Percentiles rank a stretch among this genome's conserved stretches.
phyloP scores from a whole-genome alignment of 2,888 invertebrate genomes.

The Aporophyla nigra region DNA sequence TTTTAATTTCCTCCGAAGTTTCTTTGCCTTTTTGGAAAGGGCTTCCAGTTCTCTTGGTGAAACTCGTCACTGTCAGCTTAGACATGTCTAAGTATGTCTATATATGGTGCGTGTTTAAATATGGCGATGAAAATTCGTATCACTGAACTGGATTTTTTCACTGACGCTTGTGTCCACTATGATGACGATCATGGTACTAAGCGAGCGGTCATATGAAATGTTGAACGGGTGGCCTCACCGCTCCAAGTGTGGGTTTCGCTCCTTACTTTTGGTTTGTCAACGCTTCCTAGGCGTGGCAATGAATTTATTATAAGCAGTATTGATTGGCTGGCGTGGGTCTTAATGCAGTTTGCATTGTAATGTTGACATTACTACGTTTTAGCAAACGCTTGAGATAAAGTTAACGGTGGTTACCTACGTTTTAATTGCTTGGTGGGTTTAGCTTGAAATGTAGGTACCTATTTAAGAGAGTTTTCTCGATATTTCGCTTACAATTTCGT shows the following conservation, averaged over 20 bases:
- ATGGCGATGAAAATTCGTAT: conserved; percentile 76
- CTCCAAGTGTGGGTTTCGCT: conserved; percentile 88
- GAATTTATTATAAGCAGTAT: conserved; percentile 82
- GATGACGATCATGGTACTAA: conserved; percentile 84
- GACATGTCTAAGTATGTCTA: conserved; percentile 77
- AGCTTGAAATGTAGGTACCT: no score
- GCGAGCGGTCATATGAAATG: conserved; percentile 77
- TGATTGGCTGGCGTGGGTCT: conserved; percentile 75
- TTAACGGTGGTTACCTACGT: conserved; percentile 41
- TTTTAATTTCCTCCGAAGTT: conserved; percentile 59
- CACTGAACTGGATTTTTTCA: conserved; percentile 78
- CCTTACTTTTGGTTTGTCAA: conserved; percentile 87
- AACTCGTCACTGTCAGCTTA: conserved; percentile 84
- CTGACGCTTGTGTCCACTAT: conserved; percentile 78
- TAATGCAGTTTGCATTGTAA: conserved; percentile 87
- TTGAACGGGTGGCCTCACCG: conserved; percentile 80
- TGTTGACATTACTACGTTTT: conserved; percentile 69
- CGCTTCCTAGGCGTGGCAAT: conserved; percentile 88
- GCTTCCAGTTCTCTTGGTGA: conserved; percentile 78
- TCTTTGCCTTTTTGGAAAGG: conserved; percentile 73
- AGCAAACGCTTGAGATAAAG: conserved; percentile 54
- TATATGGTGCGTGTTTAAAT: conserved; percentile 66
- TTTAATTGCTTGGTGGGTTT: not conserved
- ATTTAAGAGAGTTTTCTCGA: not conserved
- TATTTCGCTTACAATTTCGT: not conserved